phyloP scores from a whole-genome alignment of 2,888 invertebrate genomes.

The Ypsolopha sequella region DNA sequence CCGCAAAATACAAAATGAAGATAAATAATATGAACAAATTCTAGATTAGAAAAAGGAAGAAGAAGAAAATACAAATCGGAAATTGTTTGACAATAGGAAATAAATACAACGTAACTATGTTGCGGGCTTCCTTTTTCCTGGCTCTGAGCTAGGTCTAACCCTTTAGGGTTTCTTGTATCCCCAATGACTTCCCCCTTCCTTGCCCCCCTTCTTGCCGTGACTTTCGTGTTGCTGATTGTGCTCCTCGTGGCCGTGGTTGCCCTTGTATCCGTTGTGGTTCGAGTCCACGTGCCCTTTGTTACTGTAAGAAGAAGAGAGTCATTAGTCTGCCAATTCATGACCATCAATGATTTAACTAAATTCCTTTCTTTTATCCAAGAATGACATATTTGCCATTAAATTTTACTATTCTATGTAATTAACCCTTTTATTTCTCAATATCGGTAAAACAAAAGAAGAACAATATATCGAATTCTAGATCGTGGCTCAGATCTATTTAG shows the following conservation, averaged over 20 bases:
- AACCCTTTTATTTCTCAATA: too few relatives aligned
- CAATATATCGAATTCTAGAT: too few relatives aligned
- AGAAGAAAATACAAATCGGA: neutral
- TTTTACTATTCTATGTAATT: too few relatives aligned
- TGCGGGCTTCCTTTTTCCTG: neutral
- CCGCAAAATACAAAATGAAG: neutral
- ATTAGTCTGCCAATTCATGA: neutral
- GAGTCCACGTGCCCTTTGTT: constrained; percentile 76
- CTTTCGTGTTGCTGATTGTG: constrained; percentile 71
- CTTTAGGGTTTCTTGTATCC: constrained; percentile 51
- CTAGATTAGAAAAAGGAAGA: neutral
- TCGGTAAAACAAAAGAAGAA: too few relatives aligned
- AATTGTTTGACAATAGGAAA: neutral
- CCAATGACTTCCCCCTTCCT: constrained; percentile 66
- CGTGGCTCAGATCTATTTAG: too few relatives aligned
- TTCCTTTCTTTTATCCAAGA: too few relatives aligned
- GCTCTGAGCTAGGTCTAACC: neutral
- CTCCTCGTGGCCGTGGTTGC: constrained; percentile 73
- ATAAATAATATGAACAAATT: neutral
- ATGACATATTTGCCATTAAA: too few relatives aligned
- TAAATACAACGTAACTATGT: neutral
- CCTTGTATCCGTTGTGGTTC: constrained; percentile 74
- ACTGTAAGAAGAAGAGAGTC: constrained; percentile 28
- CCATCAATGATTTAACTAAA: too few relatives aligned
- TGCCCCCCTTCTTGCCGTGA: constrained; percentile 72